Conservation (phyloP, 2,113 vertebrate genomes). For the Podarcis cretensis region DNA sequence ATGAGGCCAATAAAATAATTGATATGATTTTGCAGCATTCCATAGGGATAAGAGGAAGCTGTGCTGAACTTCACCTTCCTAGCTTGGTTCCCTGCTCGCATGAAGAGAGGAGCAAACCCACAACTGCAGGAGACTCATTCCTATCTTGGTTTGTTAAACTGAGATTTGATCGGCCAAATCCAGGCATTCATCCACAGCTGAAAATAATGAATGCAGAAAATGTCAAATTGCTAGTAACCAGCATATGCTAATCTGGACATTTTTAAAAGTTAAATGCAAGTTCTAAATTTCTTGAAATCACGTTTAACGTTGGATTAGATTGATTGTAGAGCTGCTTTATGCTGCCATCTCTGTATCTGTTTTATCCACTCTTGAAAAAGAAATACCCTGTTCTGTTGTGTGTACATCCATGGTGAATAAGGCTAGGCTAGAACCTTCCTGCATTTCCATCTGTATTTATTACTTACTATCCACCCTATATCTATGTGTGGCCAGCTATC, state of each 20-base stretch:
- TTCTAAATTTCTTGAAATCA: neutral
- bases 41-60: neutral
- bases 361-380: neutral
- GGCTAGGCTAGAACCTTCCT: neutral
- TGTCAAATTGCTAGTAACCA: neutral
- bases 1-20: no score
- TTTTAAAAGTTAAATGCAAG: neutral
- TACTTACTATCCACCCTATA: neutral
- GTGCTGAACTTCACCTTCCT: neutral
- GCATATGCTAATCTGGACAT: neutral
- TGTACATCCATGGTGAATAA: neutral
- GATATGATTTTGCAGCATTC: neutral
- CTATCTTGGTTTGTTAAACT: neutral
- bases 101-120: neutral
- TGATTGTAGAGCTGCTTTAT: neutral
- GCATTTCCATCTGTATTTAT: neutral
- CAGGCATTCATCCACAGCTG: neutral
- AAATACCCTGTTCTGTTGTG: neutral
- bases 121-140: neutral
- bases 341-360: no score
- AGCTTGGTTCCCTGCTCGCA: neutral
- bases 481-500: slow-evolving; percentile 4
- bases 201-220: neutral
- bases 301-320: neutral
- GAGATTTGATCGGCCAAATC: neutral